phyloP scores from a whole-genome alignment of 1,140 invertebrate species.

The Acromyrmex heyeri region DNA sequence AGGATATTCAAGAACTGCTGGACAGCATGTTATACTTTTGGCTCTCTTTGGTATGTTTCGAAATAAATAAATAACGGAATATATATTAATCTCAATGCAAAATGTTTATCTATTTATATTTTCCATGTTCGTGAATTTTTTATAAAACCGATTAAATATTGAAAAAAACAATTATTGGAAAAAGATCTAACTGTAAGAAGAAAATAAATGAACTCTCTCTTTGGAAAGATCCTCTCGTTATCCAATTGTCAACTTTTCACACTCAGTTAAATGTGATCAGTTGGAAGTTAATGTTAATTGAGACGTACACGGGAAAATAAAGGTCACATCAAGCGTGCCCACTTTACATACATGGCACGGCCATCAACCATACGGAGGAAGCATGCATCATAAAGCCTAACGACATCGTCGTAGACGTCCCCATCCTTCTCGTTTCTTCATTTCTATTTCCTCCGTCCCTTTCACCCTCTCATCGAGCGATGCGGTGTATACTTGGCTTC shows the following conservation, averaged over 20 bases:
- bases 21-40: not conserved
- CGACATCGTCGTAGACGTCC: constrained; percentile 51
- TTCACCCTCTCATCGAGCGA: constrained; percentile 6
- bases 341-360: constrained; percentile 34
- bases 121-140: not conserved
- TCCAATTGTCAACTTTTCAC: not conserved
- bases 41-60: not conserved
- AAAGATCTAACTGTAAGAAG: not conserved
- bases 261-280: not conserved
- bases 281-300: constrained; percentile 16
- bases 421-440: constrained; percentile 25
- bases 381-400: constrained; percentile 41
- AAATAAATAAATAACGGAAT: not conserved
- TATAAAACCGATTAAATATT: not conserved
- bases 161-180: not conserved
- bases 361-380: constrained; percentile 1
- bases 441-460: not conserved
- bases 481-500: constrained; percentile 17
- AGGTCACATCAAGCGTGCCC: not conserved
- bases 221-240: not conserved
- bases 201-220: not conserved
- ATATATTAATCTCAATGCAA: not conserved
- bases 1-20: no score
- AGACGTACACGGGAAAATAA: not conserved
- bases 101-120: not conserved